phyloP scores from a whole-genome alignment of 2,797 vertebrate genomes.

The Spondyliosoma cantharus region DNA sequence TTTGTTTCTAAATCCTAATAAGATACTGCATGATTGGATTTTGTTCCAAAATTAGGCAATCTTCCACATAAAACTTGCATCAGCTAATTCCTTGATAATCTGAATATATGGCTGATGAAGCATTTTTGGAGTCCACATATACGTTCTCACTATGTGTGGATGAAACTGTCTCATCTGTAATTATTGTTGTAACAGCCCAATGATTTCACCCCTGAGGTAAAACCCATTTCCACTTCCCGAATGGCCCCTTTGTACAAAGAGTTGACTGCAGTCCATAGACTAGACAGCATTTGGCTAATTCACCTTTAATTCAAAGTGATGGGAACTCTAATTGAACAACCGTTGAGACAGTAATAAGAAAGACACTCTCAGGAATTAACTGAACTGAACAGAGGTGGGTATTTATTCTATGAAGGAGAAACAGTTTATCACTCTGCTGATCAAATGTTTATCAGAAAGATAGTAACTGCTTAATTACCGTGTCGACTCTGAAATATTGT shows the following conservation, averaged over 20 bases:
- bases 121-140: not conserved
- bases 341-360: conserved; percentile 61
- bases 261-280: conserved; percentile 52
- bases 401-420: conserved; percentile 42
- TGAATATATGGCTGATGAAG: not conserved
- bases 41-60: no score
- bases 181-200: conserved; percentile 51
- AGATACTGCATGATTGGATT: not conserved
- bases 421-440: conserved; percentile 36
- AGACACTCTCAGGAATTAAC: conserved; percentile 44
- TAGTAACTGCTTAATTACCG: conserved; percentile 36
- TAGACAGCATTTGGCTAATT: conserved; percentile 51
- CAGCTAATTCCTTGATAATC: not conserved
- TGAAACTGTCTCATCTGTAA: conserved; percentile 40
- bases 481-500: conserved; percentile 33
- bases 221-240: conserved; percentile 55
- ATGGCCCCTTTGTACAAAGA: conserved; percentile 63
- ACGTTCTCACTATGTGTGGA: conserved; percentile 27
- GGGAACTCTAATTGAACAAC: conserved; percentile 61
- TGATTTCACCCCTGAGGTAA: conserved; percentile 61
- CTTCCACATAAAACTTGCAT: not conserved
- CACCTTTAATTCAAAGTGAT: conserved; percentile 58
- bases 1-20: not conserved
- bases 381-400: conserved; percentile 48
- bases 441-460: conserved; percentile 50